These are phyloP conservation scores for Phaethornis superciliosus DNA, from an alignment of 2,113 vertebrate genomes.

Conservation along the genomic window DNA sequence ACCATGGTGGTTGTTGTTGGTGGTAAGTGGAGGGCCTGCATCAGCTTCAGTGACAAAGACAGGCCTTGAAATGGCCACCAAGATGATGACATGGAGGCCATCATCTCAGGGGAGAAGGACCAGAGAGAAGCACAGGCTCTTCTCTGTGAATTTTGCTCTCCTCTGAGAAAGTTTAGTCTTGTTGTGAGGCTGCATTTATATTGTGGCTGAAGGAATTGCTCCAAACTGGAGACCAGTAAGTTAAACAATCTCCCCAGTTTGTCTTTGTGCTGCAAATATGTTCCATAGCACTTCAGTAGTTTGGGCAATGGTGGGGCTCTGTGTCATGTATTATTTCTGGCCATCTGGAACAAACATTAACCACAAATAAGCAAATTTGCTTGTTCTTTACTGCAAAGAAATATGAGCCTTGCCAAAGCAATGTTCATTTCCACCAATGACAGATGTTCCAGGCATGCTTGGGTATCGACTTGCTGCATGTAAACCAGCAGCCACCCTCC, in stretches of 20 bases:
- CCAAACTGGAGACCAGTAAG: constrained; percentile 59
- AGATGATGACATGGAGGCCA: not conserved
- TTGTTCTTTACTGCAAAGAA: constrained; percentile 48
- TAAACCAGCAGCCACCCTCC: not conserved
- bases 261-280: constrained; percentile 47
- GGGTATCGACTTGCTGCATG: not conserved
- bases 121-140: not conserved
- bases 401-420: constrained; percentile 6
- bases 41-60: not conserved
- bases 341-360: constrained; percentile 67
- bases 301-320: constrained; percentile 12
- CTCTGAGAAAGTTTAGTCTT: constrained; percentile 53
- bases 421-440: not conserved
- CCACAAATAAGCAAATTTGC: constrained; percentile 58
- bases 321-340: constrained; percentile 51
- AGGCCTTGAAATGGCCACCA: not conserved
- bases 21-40: not conserved
- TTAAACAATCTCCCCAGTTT: constrained; percentile 62
- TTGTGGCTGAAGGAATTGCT: constrained; percentile 41
- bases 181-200: constrained; percentile 53
- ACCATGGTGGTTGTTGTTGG: not conserved
- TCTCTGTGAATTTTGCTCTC: not conserved
- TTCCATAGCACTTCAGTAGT: constrained; percentile 6
- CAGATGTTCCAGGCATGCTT: constrained; percentile 31
- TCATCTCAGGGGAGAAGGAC: not conserved